A percentile compares a stretch with the other conserved stretches of the same genome.
Evolutionary conservation across 2,113 vertebrate species (phyloP).

Genomic region (Corythaixoides concolor): DNA sequence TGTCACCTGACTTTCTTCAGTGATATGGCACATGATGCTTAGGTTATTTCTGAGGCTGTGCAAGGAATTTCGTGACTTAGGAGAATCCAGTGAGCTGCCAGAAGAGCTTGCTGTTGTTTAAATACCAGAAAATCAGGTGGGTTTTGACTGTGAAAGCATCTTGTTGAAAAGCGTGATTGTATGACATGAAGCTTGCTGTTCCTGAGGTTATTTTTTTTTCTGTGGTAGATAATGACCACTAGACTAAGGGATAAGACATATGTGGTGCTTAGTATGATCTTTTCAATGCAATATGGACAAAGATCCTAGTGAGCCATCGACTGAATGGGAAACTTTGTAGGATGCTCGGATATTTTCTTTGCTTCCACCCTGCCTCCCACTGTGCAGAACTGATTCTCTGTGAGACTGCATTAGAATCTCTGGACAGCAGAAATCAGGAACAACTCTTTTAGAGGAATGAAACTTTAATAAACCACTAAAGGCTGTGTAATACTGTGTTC

Average conservation of each 20-base stretch:
- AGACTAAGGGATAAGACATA: background rate
- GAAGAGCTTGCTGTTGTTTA: background rate
- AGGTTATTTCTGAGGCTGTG: background rate
- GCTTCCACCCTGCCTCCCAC: background rate
- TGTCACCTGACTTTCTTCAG: background rate
- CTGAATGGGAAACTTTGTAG: background rate
- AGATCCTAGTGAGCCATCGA: background rate
- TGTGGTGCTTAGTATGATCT: background rate
- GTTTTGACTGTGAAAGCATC: background rate
- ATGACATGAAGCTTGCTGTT: background rate
- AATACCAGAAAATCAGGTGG: background rate
- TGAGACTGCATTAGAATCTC: background rate
- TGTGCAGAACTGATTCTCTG: background rate
- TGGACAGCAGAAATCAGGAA: background rate
- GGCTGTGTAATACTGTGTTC: background rate
- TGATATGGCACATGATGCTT: background rate
- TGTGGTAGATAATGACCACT: background rate
- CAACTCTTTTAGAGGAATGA: background rate
- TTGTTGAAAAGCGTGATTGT: background rate
- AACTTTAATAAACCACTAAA: background rate
- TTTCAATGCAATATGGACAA: background rate
- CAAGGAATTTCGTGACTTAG: background rate
- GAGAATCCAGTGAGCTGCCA: background rate
- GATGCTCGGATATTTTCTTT: background rate
- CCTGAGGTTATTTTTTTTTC: background rate